These are phyloP conservation scores for Salpingus planirostris DNA, from an alignment of 2,888 invertebrate genomes.

Conservation along the genomic window DNA sequence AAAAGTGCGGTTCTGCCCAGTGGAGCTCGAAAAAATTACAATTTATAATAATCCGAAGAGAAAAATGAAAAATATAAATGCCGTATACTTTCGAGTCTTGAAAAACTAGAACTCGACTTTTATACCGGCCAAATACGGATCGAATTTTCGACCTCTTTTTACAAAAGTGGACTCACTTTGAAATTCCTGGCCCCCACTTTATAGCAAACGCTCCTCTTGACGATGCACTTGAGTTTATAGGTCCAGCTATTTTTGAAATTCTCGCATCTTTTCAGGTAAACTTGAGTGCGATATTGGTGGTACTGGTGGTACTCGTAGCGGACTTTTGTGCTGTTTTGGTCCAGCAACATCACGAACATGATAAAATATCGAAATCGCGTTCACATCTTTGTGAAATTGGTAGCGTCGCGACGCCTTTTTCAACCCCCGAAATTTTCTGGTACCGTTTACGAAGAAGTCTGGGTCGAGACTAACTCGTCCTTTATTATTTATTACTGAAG, in stretches of 20 bases:
- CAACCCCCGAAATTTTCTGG: conserved; percentile 14
- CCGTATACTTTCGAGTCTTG: too few relatives aligned
- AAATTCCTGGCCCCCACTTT: conserved; percentile 20
- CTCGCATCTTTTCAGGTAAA: conserved; percentile 31
- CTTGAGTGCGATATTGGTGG: conserved; percentile 28
- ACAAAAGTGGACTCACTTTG: conserved; percentile 20
- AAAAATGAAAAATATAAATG: too few relatives aligned
- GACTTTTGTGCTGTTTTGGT: conserved; percentile 5
- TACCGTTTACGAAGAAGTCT: conserved; percentile 18
- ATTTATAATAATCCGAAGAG: too few relatives aligned
- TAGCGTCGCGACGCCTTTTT: too few relatives aligned
- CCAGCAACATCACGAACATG: neutral
- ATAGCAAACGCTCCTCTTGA: conserved; percentile 26
- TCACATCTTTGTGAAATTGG: neutral
- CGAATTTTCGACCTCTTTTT: neutral
- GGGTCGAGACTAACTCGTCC: conserved; percentile 18
- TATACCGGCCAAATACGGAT: too few relatives aligned
- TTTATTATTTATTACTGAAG: conserved; percentile 15
- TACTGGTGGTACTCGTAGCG: conserved; percentile 19
- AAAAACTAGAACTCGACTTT: too few relatives aligned
- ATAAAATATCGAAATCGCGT: neutral
- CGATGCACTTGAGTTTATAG: conserved; percentile 30
- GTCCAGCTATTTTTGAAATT: conserved; percentile 31
- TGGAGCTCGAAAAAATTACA: too few relatives aligned
- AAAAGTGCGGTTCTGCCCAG: too few relatives aligned